These are phyloP conservation scores for Cyclura pinguis DNA, from an alignment of 2,797 vertebrate species.

Conservation along the genomic window DNA sequence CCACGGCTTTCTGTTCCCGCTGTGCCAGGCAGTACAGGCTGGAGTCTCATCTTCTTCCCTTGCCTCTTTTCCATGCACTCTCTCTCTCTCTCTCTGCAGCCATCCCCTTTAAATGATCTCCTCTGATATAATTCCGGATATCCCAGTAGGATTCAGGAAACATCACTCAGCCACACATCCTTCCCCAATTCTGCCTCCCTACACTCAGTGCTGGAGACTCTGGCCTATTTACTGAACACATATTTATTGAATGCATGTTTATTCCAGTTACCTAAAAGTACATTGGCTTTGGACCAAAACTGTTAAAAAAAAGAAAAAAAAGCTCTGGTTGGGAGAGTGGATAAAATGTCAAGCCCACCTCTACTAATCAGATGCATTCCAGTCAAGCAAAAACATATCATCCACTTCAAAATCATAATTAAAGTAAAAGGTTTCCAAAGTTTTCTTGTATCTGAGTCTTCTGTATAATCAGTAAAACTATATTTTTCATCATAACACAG, in stretches of 20 bases:
- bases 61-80: not conserved
- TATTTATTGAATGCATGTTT: not conserved
- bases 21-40: slow-evolving; percentile 4
- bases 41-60: slow-evolving; percentile 18
- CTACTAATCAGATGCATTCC: not conserved
- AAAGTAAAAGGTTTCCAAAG: not conserved
- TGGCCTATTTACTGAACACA: not conserved
- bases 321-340: not conserved
- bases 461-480: not conserved
- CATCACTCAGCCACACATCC: not conserved
- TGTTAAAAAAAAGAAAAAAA: not conserved
- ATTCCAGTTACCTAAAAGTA: not conserved
- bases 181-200: not conserved
- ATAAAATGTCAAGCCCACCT: not conserved
- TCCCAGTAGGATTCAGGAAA: slow-evolving; percentile 9
- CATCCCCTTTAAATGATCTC: not conserved
- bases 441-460: not conserved
- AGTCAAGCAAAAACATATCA: not conserved
- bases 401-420: not conserved
- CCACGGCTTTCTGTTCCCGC: not conserved
- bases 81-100: not conserved
- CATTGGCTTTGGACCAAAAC: not conserved
- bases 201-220: not conserved
- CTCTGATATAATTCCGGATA: not conserved
- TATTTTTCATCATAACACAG: slow-evolving; percentile 7